Conservation (phyloP, 2,888 invertebrate species). For the Isotomurus palustris region DNA sequence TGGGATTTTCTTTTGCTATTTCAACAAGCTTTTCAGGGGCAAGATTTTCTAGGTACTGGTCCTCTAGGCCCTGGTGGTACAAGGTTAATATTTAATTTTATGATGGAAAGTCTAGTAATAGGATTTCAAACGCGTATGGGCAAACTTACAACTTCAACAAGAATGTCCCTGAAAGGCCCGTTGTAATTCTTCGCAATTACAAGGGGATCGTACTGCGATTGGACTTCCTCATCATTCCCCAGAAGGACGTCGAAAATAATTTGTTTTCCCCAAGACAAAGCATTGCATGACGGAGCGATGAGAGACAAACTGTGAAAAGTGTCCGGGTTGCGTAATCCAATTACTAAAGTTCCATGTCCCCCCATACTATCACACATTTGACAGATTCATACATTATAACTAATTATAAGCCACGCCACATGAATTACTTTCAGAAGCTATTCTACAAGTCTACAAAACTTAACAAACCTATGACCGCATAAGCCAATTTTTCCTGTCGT, state of each 20-base stretch:
- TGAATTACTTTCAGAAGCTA: no score
- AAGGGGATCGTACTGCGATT: constrained; percentile 86
- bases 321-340: constrained; percentile 15
- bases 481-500: constrained; percentile 47
- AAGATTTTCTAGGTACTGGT: constrained; percentile 76
- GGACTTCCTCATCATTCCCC: constrained; percentile 54
- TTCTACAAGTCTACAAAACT: background rate
- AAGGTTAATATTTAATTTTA: no score
- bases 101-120: background rate
- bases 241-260: constrained; percentile 72
- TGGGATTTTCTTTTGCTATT: constrained; percentile 62
- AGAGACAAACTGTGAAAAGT: constrained; percentile 64
- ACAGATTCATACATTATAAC: background rate
- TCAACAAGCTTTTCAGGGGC: constrained; percentile 75
- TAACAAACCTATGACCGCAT: constrained; percentile 22
- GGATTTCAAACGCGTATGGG: background rate
- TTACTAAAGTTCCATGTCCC: constrained; percentile 22
- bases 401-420: no score
- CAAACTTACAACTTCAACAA: constrained; percentile 51
- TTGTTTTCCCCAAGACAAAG: constrained; percentile 80
- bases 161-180: constrained; percentile 73
- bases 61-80: constrained; percentile 65
- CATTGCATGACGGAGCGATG: constrained; percentile 92
- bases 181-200: constrained; percentile 72
- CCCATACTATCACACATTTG: constrained; percentile 18